Base-by-base conservation (phyloP, 2,888 invertebrate genomes). In the Synergus gifuensis region DNA sequence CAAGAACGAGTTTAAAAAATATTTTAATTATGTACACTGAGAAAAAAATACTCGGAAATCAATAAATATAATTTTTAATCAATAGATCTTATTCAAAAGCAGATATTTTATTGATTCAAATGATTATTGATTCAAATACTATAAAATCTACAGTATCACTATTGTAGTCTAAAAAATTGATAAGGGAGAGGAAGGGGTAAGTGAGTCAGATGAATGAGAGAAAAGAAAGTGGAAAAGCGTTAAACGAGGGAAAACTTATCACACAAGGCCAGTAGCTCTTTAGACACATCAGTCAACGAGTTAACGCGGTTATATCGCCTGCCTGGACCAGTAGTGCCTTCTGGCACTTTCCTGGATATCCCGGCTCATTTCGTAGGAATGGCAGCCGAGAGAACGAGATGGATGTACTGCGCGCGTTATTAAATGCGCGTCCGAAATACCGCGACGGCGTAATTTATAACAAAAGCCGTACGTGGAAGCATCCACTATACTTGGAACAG, bases 391-490 rank as follows among this genome's bases (percentile, higher is more conserved):
- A 54, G 22, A 44, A 73, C 54, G 73, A 54, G 73, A 73, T 73
- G 36, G 54, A 73, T 73, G 73, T 73, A 73, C 73, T 73, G 73
- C 36, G 73, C 49, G 54, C 73, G 82, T 85, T 83, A 85, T 84
- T 84, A 85, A 84, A 84, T 82, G 81, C 81, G 81, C 79, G 79
- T 82, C 82, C 82, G 78, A 85, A 86, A 83, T 81, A 79, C 78
- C 79, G 62, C 79, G 78, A 46, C 60, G 54, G 62, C 73, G 78
- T 83, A 83, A 85, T 85, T 85, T 82, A 84, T 79, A 73, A 73
- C 73, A 40, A 73, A 54, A 49, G 54, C 73, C 49, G 73, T 49
- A 69, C 69, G 69, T 69, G 69, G 69, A 49, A 69, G 69, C 49
- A 69, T n/a, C 49, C 36, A 16, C 73, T 36, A 54, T 28, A 54